These are phyloP conservation scores for Tipula confusa DNA, from an alignment of 2,888 invertebrate species.

Conservation along the genomic window DNA sequence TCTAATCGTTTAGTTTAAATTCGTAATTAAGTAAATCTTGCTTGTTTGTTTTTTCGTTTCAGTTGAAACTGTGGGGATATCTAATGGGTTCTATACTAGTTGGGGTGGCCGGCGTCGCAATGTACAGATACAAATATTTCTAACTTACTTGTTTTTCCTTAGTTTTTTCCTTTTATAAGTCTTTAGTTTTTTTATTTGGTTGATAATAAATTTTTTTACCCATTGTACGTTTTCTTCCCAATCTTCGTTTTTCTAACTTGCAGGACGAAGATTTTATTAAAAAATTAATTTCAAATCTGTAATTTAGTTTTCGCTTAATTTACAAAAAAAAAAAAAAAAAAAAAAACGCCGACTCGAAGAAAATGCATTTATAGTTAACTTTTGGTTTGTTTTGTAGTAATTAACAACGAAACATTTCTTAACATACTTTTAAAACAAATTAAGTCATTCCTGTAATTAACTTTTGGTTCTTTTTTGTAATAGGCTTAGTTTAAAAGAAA, in stretches of 20 bases:
- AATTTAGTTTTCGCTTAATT: neutral
- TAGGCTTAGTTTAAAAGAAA: neutral
- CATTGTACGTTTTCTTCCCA: neutral
- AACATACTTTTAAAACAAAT: neutral
- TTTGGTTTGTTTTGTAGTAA: conserved; percentile 20
- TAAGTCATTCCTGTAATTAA: conserved; percentile 7
- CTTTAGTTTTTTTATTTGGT: neutral
- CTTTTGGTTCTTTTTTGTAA: neutral
- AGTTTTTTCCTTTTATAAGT: neutral
- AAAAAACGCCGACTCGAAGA: neutral
- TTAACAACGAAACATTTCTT: neutral
- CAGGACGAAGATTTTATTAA: neutral
- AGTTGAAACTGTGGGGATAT: conserved; percentile 49
- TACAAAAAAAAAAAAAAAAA: no score
- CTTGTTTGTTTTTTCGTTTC: conserved; percentile 34
- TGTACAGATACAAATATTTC: conserved; percentile 64
- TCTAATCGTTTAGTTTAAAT: neutral
- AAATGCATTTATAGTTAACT: conserved; percentile 7
- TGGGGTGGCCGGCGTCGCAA: conserved; percentile 66
- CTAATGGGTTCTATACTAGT: conserved; percentile 64
- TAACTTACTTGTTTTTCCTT: conserved; percentile 37
- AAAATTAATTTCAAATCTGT: neutral
- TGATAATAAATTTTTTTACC: neutral
- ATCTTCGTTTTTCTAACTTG: neutral
- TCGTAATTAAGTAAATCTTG: neutral